Evolutionary conservation across 64 coral and sea anemone genomes (phyloP).

Genomic region (Porites lutea): DNA sequence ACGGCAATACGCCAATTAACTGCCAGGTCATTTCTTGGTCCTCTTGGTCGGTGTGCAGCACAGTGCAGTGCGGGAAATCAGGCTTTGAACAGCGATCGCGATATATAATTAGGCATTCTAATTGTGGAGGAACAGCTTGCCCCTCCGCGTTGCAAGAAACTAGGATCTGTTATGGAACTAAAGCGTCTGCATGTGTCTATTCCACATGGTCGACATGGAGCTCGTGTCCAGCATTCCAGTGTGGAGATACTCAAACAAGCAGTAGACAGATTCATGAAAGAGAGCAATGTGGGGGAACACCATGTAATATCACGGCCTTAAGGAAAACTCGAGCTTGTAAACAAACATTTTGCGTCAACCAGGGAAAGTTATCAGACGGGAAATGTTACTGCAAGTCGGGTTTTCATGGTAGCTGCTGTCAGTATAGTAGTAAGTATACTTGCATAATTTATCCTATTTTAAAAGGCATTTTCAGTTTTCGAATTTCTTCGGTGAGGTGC

Average conservation of each 20-base stretch:
- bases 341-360: background rate
- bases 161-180: background rate
- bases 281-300: constrained; percentile 13
- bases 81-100: background rate
- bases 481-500: no score
- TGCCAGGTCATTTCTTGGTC: background rate
- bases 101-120: background rate
- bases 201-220: background rate
- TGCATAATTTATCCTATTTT: no score
- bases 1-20: background rate
- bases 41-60: background rate
- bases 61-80: background rate
- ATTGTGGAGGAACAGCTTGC: background rate
- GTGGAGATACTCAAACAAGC: background rate
- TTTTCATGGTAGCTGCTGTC: constrained; percentile 15
- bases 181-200: background rate
- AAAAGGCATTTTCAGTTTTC: no score
- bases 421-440: background rate
- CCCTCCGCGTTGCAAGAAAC: background rate
- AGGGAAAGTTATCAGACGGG: background rate
- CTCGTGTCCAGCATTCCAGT: background rate
- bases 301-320: constrained; percentile 8
- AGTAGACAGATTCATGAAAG: background rate
- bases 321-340: background rate
- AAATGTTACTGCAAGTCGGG: constrained; percentile 18